Evolutionary conservation across 1,140 invertebrate species (phyloP), one percentile per base, ranked within the genome.

Genomic region (Drosophila repletoides): DNA sequence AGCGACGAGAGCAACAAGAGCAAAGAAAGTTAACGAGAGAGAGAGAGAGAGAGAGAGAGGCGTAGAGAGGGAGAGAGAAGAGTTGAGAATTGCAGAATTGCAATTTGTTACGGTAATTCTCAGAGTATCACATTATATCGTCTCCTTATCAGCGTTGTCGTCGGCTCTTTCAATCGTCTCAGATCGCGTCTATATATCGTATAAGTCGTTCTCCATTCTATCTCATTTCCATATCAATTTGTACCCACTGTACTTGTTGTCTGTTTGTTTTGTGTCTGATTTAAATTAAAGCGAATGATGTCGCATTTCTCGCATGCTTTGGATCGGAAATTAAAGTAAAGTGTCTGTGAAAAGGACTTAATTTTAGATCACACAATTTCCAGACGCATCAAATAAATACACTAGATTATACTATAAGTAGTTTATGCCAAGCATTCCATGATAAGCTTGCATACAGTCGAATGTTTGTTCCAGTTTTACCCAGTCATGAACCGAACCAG

Each of bases 301-400:
- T 51, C 24, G 34, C 26, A 51, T 24, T 31, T 31, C 19, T 31
- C 22, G n/a, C 24, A 58, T 24, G 43, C 59, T 41, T 24, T 48
- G 9, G 10, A 2, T 41, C 15, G 36, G 19, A 29, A 63, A 67
- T 45, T 43, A 31, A 67, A 72, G 12, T 43, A 28, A 63, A 72
- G 45, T 53, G 58, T 56, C 15, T 49, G 15, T 45, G 43, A 28
- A 48, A 45, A 61, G 46, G 43, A 68, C 14, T 26, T 77, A 68
- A 72, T 55, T 77, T 43, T 68, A 77, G n/a, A 45, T 0, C 5
- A 4, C 19, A 26, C 6, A 48, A 31, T 14, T 17, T 43, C 19
- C 45, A 51, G 19, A 33, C 26, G 9, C 15, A 26, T 4, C 17
- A 26, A 38, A 26, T n/a, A 2, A 49, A 9, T 29, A 36, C 21